These are phyloP conservation scores for Actinostola sp. DNA, from an alignment of 92 coral and sea anemone species.

Conservation along the genomic window DNA sequence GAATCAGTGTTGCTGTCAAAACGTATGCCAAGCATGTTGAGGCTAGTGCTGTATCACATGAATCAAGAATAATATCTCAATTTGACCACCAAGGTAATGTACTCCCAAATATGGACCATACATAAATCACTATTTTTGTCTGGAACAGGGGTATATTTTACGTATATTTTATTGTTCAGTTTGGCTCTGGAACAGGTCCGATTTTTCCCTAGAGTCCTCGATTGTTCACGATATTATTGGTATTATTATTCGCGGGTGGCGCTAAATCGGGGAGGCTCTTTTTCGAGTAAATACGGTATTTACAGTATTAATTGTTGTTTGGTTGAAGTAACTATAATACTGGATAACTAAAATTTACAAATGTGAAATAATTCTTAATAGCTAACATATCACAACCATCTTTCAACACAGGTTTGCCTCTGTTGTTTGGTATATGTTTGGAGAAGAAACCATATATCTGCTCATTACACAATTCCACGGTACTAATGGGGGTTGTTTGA, in stretches of 20 bases:
- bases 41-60: constrained; percentile 2
- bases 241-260: too few relatives aligned
- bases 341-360: too few relatives aligned
- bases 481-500: constrained; percentile 23
- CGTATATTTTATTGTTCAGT: background rate
- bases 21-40: constrained; percentile 14
- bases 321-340: too few relatives aligned
- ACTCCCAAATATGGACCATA: too few relatives aligned
- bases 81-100: constrained; percentile 52
- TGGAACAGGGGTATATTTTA: background rate
- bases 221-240: too few relatives aligned
- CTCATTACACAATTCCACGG: constrained; percentile 32
- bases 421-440: constrained; percentile 41
- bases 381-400: too few relatives aligned
- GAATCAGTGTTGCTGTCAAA: constrained; percentile 31
- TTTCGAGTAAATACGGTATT: too few relatives aligned
- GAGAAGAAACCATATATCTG: constrained; percentile 17
- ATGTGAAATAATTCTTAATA: too few relatives aligned
- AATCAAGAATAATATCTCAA: constrained; percentile 17
- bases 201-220: too few relatives aligned
- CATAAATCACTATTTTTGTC: background rate
- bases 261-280: too few relatives aligned
- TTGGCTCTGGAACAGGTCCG: too few relatives aligned
- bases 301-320: too few relatives aligned
- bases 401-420: constrained; percentile 29